Evolutionary conservation across 1,140 invertebrate species (phyloP), one percentile per base, ranked within the genome.

Genomic region (Bombus impatiens): DNA sequence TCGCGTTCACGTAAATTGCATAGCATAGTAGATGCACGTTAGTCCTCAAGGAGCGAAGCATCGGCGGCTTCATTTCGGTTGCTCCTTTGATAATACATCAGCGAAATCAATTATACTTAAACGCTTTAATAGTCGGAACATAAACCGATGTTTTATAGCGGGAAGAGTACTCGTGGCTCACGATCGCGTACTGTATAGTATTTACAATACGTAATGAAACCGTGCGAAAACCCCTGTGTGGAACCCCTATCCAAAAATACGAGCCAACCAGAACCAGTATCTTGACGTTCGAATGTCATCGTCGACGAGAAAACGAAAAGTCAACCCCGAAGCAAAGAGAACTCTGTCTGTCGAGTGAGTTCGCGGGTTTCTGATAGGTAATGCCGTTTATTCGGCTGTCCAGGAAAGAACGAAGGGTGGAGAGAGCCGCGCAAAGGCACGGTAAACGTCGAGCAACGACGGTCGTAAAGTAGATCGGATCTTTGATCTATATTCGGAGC

Each of bases 401-500:
- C 28, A 78, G 57, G 65, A 67, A 44, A 5, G 37, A 83, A 82
- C 65, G 53, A 62, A 78, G 47, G 70, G 71, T 40, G 86, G 25
- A 74, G 81, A 81, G 67, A 77, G 37, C 82, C 28, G 76, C 42
- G 32, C 76, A 47, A 81, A 83, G 79, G 35, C 65, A 77, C n/a
- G 70, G 9, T 67, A 81, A 62, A 87, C 88, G 72, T 78, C 42
- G 57, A 79, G 72, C 75, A 80, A 72, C 82, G 76, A 88, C 87
- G 88, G 94, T 94, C 93, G 92, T 94, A 92, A 94, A 94, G 92
- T 92, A 92, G 92, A 93, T 94, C 91, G 93, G 87, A 92, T 91
- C 93, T 94, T 94, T 94, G 93, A 94, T 94, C 94, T 94, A 94
- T 94, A 94, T 94, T 94, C 90, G 88, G 89, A 80, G 37, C 53